phyloP scores from a whole-genome alignment of 2,888 invertebrate genomes.

The Pachycephus smyrnensis region DNA sequence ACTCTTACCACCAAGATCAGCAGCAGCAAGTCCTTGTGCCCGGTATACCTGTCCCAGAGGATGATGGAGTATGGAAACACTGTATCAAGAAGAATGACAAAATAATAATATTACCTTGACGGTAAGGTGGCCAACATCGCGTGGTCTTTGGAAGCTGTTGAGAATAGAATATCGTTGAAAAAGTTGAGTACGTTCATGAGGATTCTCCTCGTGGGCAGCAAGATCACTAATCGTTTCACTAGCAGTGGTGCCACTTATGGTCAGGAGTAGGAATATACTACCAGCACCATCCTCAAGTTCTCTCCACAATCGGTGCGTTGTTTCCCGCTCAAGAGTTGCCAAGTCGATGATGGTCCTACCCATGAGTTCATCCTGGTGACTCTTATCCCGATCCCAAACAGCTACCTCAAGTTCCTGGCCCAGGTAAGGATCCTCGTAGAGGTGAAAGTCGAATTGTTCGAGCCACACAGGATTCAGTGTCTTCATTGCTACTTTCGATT shows the following conservation, averaged over 20 bases:
- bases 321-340: slow-evolving; percentile 85
- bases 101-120: slow-evolving; percentile 83
- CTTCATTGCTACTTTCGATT: slow-evolving; percentile 90
- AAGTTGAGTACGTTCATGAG: slow-evolving; percentile 73
- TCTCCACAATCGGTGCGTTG: slow-evolving; percentile 90
- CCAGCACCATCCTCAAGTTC: slow-evolving; percentile 92
- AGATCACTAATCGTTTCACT: slow-evolving; percentile 94
- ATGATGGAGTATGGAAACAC: not conserved
- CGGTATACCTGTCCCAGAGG: slow-evolving; percentile 63
- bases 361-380: slow-evolving; percentile 88
- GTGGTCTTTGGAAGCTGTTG: slow-evolving; percentile 77
- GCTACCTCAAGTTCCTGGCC: slow-evolving; percentile 92
- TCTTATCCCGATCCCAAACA: slow-evolving; percentile 89
- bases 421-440: slow-evolving; percentile 86
- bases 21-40: slow-evolving; percentile 88
- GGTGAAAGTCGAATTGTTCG: slow-evolving; percentile 96
- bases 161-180: slow-evolving; percentile 53
- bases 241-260: slow-evolving; percentile 95
- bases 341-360: slow-evolving; percentile 89
- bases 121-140: slow-evolving; percentile 93
- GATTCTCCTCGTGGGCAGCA: slow-evolving; percentile 85
- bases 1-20: slow-evolving; percentile 97
- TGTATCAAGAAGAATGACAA: not conserved
- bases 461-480: slow-evolving; percentile 92
- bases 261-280: slow-evolving; percentile 86